Evolutionary conservation across 2,113 vertebrate species (phyloP).

Genomic region (Sturnira hondurensis): DNA sequence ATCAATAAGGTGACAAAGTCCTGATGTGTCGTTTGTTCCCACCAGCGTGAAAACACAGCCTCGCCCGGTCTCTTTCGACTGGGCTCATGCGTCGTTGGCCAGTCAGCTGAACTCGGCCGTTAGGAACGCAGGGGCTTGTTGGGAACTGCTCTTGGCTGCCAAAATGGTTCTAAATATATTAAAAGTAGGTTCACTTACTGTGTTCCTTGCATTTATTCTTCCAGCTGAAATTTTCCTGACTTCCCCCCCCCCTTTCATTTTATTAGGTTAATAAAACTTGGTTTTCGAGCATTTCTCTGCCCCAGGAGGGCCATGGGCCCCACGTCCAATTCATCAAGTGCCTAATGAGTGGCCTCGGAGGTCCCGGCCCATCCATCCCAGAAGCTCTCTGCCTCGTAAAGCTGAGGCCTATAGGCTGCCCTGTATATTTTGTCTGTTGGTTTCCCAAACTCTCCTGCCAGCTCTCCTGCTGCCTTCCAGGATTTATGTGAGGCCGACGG

Average conservation of each 20-base stretch:
- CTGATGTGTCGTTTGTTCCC: not conserved
- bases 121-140: accelerated
- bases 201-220: constrained; percentile 6
- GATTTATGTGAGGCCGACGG: not conserved
- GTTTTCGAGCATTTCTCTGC: constrained; percentile 65
- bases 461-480: not conserved
- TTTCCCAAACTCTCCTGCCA: not conserved
- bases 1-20: not conserved
- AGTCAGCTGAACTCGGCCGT: accelerated
- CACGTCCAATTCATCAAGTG: constrained; percentile 70
- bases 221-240: constrained; percentile 36
- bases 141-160: not conserved
- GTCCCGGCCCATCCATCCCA: constrained; percentile 47
- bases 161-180: not conserved
- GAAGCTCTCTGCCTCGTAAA: constrained; percentile 57
- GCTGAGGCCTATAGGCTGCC: not conserved
- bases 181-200: not conserved
- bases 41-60: accelerated
- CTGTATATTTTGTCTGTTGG: constrained; percentile 56
- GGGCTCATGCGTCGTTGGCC: accelerated
- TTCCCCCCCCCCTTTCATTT: constrained; percentile 50
- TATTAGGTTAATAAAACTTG: constrained; percentile 80
- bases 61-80: accelerated
- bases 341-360: constrained; percentile 67
- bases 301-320: constrained; percentile 70